Conservation (phyloP, 2,113 vertebrate genomes). For the Callipepla californica region DNA sequence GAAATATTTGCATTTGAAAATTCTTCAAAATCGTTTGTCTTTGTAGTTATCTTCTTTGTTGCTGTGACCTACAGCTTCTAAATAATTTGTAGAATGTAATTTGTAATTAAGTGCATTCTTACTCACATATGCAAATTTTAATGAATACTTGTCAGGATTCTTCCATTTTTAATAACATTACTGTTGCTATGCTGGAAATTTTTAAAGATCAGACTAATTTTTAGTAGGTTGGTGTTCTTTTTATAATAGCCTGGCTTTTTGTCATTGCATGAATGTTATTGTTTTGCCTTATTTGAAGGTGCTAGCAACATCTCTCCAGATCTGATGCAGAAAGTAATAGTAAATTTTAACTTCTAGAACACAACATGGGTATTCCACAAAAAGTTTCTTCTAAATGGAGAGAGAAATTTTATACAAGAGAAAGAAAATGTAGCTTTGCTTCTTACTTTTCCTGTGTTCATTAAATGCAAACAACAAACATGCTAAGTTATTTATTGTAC, state of each 20-base stretch:
- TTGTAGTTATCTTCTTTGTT: slow-evolving; percentile 61
- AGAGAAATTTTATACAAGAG: background rate
- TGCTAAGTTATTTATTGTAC: background rate
- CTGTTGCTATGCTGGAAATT: slow-evolving; percentile 59
- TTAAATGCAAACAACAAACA: background rate
- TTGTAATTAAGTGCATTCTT: slow-evolving; percentile 76
- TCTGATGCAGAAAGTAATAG: slow-evolving; percentile 29
- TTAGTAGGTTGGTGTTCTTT: slow-evolving; percentile 74
- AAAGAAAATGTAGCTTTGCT: background rate
- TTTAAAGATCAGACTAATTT: slow-evolving; percentile 75
- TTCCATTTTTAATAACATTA: slow-evolving; percentile 75
- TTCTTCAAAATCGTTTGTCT: slow-evolving; percentile 7
- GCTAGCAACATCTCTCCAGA: slow-evolving; percentile 1
- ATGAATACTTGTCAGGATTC: slow-evolving; percentile 74
- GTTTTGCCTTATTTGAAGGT: slow-evolving; percentile 48
- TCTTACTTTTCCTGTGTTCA: background rate
- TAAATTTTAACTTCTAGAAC: background rate
- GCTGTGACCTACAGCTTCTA: slow-evolving; percentile 72
- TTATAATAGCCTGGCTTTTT: slow-evolving; percentile 70
- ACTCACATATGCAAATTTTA: slow-evolving; percentile 77
- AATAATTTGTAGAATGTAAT: slow-evolving; percentile 71
- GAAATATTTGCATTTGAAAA: slow-evolving; percentile 38
- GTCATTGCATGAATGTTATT: slow-evolving; percentile 39
- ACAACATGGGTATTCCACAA: background rate
- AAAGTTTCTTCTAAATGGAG: background rate